Evolutionary conservation across 2,888 invertebrate genomes (phyloP).

Genomic region (Amphipyra berbera): DNA sequence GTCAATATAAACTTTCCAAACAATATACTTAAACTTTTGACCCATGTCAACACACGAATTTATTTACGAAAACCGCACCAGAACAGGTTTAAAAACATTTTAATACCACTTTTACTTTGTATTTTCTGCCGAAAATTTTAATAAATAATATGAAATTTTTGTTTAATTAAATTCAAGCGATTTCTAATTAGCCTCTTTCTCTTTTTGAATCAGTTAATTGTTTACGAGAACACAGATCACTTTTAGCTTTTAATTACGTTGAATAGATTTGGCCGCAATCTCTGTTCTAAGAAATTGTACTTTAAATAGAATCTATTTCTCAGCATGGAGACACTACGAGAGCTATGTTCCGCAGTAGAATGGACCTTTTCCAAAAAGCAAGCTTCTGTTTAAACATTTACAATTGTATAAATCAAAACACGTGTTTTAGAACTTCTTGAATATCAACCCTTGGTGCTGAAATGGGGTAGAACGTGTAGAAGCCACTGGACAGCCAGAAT

Average conservation of each 20-base stretch:
- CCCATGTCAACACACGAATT: conserved; percentile 4
- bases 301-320: too few species aligned
- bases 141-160: not conserved
- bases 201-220: not conserved
- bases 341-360: too few species aligned
- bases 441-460: too few species aligned
- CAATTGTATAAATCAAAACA: too few species aligned
- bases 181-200: not conserved
- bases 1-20: conserved; percentile 30
- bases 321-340: not conserved
- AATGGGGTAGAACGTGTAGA: too few species aligned
- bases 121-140: not conserved
- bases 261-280: conserved; percentile 1
- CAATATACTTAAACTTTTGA: conserved; percentile 5
- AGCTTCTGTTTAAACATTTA: too few species aligned
- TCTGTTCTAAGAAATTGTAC: not conserved
- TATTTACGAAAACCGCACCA: conserved; percentile 1
- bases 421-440: too few species aligned
- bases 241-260: conserved; percentile 5
- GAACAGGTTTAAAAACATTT: not conserved
- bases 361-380: too few species aligned
- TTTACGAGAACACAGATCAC: not conserved
- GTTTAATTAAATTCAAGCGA: not conserved
- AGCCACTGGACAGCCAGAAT: too few species aligned
- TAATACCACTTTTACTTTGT: not conserved